Conservation (phyloP, 2,888 invertebrate species). For the Sepiola atlantica region DNA sequence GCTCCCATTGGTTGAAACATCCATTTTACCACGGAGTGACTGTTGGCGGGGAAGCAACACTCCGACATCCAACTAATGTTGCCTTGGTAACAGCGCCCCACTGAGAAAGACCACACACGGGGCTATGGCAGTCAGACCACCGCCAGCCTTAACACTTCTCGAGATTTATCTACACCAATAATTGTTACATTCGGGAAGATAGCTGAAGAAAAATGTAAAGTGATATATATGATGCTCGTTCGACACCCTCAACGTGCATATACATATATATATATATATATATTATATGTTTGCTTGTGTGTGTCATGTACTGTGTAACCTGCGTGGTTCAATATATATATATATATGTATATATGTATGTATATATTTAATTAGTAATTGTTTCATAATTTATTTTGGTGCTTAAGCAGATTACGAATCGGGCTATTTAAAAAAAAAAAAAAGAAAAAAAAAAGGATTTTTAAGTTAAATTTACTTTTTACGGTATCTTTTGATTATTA, state of each 20-base stretch:
- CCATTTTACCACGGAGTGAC: not conserved
- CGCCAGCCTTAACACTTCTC: constrained; percentile 54
- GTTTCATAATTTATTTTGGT: no score
- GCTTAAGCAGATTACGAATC: no score
- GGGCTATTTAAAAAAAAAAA: no score
- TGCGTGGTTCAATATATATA: not conserved
- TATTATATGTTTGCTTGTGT: not conserved
- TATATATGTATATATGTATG: no score
- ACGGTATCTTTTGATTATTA: no score
- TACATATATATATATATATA: not conserved
- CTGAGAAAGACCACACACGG: constrained; percentile 74
- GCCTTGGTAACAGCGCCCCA: constrained; percentile 73
- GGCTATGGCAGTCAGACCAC: constrained; percentile 58
- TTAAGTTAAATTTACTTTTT: no score
- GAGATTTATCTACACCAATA: constrained; percentile 34
- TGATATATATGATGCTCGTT: constrained; percentile 45
- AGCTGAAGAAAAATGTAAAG: constrained; percentile 39
- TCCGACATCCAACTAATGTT: constrained; percentile 65
- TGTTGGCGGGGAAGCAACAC: constrained; percentile 62
- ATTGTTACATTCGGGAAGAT: constrained; percentile 46
- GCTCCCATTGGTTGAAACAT: constrained; percentile 67
- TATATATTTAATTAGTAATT: no score
- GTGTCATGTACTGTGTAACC: not conserved
- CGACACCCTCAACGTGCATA: constrained; percentile 24
- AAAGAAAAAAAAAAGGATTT: no score